These are phyloP conservation scores for Turritopsis dohrnii DNA, from an alignment of 30 jellyfish, hydroid and myxozoan genomes.

Conservation along the genomic window DNA sequence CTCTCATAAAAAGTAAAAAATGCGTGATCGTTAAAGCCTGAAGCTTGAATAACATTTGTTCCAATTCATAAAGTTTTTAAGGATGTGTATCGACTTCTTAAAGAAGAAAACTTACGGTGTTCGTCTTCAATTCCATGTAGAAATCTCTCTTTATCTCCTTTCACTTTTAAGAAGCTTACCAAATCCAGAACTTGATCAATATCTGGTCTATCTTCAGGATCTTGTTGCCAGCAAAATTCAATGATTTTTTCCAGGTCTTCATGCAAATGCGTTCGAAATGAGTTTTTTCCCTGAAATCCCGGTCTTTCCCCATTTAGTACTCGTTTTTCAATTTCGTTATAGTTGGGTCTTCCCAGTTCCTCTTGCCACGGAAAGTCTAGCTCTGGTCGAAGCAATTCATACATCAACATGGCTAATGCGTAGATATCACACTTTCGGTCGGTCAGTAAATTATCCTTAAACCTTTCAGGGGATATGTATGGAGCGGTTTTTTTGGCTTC, in stretches of 20 bases:
- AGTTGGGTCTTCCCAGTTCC: not conserved
- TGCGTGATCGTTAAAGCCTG: no score
- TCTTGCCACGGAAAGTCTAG: not conserved
- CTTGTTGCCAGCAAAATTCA: not conserved
- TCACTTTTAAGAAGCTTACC: not conserved
- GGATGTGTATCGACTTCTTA: no score
- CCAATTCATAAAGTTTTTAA: no score
- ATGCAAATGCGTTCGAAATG: not conserved
- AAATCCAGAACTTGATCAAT: not conserved
- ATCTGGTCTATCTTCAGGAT: not conserved
- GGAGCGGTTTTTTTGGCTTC: not conserved
- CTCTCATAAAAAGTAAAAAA: no score
- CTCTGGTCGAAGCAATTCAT: not conserved
- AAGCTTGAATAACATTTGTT: no score
- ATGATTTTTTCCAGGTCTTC: not conserved
- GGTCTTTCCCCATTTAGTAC: not conserved
- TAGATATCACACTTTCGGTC: not conserved
- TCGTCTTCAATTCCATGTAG: not conserved
- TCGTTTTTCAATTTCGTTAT: not conserved
- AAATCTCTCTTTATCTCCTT: not conserved
- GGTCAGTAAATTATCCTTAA: not conserved
- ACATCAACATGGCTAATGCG: not conserved
- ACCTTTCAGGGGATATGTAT: not conserved
- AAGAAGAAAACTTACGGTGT: not conserved
- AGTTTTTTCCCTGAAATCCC: not conserved